These are phyloP conservation scores for Catocala nupta DNA, from an alignment of 2,888 invertebrate genomes.

Conservation along the genomic window DNA sequence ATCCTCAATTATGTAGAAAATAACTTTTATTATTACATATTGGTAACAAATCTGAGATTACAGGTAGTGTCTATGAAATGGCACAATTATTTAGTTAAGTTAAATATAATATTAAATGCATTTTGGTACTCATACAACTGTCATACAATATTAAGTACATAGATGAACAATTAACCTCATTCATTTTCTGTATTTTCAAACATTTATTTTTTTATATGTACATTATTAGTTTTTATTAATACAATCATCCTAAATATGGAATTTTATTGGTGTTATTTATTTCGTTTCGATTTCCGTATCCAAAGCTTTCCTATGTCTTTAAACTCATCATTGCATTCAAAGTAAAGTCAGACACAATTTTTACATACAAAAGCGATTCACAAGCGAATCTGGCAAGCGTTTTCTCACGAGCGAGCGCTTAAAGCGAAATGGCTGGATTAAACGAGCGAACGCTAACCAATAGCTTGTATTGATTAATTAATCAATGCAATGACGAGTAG, in stretches of 20 bases:
- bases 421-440: background rate
- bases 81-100: conserved; percentile 62
- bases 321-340: conserved; percentile 25
- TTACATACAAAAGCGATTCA: conserved; percentile 1
- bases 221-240: conserved; percentile 49
- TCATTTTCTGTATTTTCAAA: conserved; percentile 40
- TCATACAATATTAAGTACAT: conserved; percentile 38
- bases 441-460: background rate
- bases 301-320: conserved; percentile 28
- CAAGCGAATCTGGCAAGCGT: background rate
- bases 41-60: conserved; percentile 65
- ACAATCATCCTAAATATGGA: conserved; percentile 47
- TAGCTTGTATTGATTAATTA: conserved; percentile 4
- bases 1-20: conserved; percentile 33
- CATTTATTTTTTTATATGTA: conserved; percentile 46
- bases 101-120: conserved; percentile 64
- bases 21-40: conserved; percentile 56
- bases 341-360: conserved; percentile 15
- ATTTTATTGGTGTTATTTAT: conserved; percentile 39
- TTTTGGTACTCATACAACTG: conserved; percentile 58
- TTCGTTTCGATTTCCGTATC: conserved; percentile 48
- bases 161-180: conserved; percentile 30
- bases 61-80: conserved; percentile 59
- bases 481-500: conserved; percentile 24
- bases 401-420: background rate